phyloP scores from a whole-genome alignment of 2,888 invertebrate genomes.

The Neoscelio sp. region DNA sequence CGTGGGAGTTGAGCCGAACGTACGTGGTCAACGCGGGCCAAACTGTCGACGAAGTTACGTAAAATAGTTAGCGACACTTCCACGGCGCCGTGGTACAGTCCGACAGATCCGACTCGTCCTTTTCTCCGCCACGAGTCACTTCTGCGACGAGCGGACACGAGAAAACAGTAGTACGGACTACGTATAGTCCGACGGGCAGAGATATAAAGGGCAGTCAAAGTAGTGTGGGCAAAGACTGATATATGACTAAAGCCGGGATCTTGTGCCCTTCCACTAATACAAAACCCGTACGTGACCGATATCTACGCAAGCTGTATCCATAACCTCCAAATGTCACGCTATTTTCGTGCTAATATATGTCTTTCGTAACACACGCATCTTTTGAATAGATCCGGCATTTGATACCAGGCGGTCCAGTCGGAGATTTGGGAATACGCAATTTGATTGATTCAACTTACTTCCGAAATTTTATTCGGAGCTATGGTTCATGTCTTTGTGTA shows the following conservation, averaged over 20 bases:
- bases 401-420: constrained; percentile 20
- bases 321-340: constrained; percentile 60
- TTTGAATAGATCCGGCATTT: constrained; percentile 38
- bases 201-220: constrained; percentile 30
- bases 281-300: constrained; percentile 81
- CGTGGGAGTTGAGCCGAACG: constrained; percentile 81
- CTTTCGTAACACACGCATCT: constrained; percentile 12
- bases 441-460: constrained; percentile 24
- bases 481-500: too few species aligned
- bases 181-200: constrained; percentile 53
- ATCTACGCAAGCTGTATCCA: constrained; percentile 69
- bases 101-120: constrained; percentile 61
- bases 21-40: constrained; percentile 83
- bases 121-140: constrained; percentile 61
- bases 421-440: constrained; percentile 3
- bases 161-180: constrained; percentile 61
- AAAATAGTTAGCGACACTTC: constrained; percentile 83
- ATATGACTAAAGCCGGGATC: constrained; percentile 76
- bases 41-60: constrained; percentile 83
- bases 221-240: too few species aligned
- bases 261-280: constrained; percentile 77
- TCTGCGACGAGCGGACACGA: constrained; percentile 35
- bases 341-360: constrained; percentile 37
- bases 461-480: neutral
- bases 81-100: constrained; percentile 70